Percentiles rank a stretch among this genome's conserved stretches.
Conservation (phyloP, 2,113 vertebrate species). For the Cyprinodon brontotheroides region DNA sequence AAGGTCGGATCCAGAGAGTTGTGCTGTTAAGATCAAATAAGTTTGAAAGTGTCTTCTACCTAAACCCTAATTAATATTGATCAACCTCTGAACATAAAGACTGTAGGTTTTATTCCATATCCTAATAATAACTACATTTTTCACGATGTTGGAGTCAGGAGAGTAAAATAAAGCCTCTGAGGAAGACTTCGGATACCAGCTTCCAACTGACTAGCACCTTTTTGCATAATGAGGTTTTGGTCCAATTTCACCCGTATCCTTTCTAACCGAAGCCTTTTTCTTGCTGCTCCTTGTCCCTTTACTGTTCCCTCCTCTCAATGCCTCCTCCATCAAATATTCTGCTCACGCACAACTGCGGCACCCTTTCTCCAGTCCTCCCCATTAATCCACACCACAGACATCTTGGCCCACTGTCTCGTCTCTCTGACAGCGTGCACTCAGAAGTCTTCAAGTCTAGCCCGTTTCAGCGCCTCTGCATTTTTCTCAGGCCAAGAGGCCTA, state of each 20-base stretch:
- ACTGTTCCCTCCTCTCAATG: slow-evolving; percentile 63
- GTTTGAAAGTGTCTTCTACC: not conserved
- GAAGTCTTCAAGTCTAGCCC: slow-evolving; percentile 58
- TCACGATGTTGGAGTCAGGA: not conserved
- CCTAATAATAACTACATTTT: not conserved
- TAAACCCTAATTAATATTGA: not conserved
- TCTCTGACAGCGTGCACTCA: slow-evolving; percentile 69
- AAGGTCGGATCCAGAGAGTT: not conserved
- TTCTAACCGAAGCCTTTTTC: slow-evolving; percentile 52
- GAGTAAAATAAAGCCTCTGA: slow-evolving; percentile 14
- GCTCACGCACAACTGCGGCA: slow-evolving; percentile 91
- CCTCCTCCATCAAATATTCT: slow-evolving; percentile 81
- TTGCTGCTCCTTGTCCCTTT: slow-evolving; percentile 63
- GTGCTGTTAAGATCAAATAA: not conserved
- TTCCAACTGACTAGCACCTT: slow-evolving; percentile 26
- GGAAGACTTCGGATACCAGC: slow-evolving; percentile 22
- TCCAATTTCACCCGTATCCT: slow-evolving; percentile 31
- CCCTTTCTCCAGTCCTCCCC: slow-evolving; percentile 85
- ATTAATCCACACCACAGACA: slow-evolving; percentile 87
- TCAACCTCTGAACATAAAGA: not conserved
- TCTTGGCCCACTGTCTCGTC: slow-evolving; percentile 81
- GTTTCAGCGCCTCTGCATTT: slow-evolving; percentile 41
- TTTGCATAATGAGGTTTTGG: slow-evolving; percentile 43
- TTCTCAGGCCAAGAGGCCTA: slow-evolving; percentile 52
- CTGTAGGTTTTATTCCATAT: not conserved